A percentile compares a stretch with the other conserved stretches of the same genome.
Evolutionary conservation across 2,797 vertebrate genomes (phyloP).

Genomic region (Hyperoplus lanceolatus): DNA sequence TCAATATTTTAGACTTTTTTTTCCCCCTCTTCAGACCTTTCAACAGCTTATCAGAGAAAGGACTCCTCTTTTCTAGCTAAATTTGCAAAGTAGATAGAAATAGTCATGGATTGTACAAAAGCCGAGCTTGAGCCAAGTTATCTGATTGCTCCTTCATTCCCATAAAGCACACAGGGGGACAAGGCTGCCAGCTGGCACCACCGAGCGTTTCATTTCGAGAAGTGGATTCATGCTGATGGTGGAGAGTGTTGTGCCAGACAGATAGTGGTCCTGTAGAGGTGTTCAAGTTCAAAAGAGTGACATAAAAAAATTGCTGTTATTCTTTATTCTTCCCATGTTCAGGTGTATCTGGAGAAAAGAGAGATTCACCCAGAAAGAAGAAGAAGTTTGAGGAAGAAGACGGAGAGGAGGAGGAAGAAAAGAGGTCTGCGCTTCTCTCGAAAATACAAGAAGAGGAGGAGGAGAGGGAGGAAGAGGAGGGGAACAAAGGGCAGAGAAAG

Average conservation of each 20-base stretch:
- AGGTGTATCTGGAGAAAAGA: constrained; percentile 42
- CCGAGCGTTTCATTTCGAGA: constrained; percentile 58
- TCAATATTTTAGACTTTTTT: constrained; percentile 2
- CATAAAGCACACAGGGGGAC: constrained; percentile 53
- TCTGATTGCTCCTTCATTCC: constrained; percentile 52
- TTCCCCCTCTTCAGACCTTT: not conserved
- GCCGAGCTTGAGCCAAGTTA: constrained; percentile 47
- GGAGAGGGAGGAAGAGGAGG: constrained; percentile 71
- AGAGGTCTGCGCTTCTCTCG: constrained; percentile 38
- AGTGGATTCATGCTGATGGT: constrained; percentile 67
- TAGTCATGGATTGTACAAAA: constrained; percentile 26
- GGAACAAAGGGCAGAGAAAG: constrained; percentile 73
- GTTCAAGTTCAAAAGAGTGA: constrained; percentile 4
- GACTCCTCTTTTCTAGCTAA: not conserved
- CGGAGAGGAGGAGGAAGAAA: constrained; percentile 55
- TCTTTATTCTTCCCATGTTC: constrained; percentile 57
- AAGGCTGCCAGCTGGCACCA: constrained; percentile 75
- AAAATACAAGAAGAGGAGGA: constrained; percentile 56
- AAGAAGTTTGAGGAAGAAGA: constrained; percentile 65
- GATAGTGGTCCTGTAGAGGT: not conserved
- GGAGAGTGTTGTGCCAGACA: constrained; percentile 7
- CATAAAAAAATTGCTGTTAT: not conserved
- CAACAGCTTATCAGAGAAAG: not conserved
- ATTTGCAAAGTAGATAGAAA: constrained; percentile 22
- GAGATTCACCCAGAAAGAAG: constrained; percentile 59